phyloP scores from a whole-genome alignment of 2,113 vertebrate genomes.

The Podilymbus podiceps region DNA sequence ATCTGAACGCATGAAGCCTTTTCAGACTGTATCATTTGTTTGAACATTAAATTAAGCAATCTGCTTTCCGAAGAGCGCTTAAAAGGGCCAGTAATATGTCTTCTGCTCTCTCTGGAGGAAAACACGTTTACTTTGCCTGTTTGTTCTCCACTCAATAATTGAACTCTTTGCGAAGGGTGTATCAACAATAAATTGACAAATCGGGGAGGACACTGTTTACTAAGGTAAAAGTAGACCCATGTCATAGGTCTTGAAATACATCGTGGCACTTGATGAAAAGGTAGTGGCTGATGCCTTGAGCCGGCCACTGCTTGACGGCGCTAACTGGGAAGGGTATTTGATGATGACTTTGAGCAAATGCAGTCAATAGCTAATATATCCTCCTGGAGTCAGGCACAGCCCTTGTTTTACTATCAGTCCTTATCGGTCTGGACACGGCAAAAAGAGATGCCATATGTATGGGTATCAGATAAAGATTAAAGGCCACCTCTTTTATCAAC shows the following conservation, averaged over 20 bases:
- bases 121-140: neutral
- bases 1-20: neutral
- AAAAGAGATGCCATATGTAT: neutral
- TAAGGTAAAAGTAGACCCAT: neutral
- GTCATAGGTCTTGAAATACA: neutral
- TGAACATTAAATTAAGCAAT: conserved; percentile 1
- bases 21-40: neutral
- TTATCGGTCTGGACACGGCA: neutral
- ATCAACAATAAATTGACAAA: neutral
- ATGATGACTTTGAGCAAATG: neutral
- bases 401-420: neutral
- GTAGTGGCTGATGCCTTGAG: neutral
- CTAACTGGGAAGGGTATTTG: neutral
- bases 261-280: neutral
- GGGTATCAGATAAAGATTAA: neutral
- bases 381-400: neutral
- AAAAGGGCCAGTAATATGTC: neutral
- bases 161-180: neutral
- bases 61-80: neutral
- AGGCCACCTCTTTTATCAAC: neutral
- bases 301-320: rapidly evolving
- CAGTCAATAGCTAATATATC: neutral
- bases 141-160: neutral
- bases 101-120: neutral
- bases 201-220: neutral